Conservation (phyloP, 2,797 vertebrate genomes). For the Ctenochaetus hawaiiensis region DNA sequence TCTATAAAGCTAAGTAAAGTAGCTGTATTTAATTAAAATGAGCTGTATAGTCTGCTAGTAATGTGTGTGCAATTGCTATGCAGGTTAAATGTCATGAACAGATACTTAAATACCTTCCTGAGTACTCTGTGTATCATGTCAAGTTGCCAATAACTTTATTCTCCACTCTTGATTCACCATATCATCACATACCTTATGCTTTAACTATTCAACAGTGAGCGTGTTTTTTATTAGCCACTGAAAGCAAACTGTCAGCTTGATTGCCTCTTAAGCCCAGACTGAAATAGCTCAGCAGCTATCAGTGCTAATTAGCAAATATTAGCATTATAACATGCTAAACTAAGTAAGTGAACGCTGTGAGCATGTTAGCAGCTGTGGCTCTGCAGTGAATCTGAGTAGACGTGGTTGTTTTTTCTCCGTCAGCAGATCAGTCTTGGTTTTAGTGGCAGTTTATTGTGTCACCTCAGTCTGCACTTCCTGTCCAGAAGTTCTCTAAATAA, state of each 20-base stretch:
- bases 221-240: too few species aligned
- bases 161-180: too few species aligned
- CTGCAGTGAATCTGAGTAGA: background rate
- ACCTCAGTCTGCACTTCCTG: conserved; percentile 32
- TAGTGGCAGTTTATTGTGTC: conserved; percentile 43
- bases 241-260: too few species aligned
- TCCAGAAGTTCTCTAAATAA: conserved; percentile 34
- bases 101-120: conserved; percentile 10
- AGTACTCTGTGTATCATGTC: background rate
- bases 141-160: too few species aligned
- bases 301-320: too few species aligned
- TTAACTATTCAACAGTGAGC: too few species aligned
- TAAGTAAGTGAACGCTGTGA: background rate
- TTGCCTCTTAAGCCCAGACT: too few species aligned
- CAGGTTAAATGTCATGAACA: background rate
- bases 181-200: background rate
- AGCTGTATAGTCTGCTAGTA: background rate
- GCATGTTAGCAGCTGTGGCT: background rate
- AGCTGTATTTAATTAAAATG: background rate
- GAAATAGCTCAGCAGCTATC: too few species aligned
- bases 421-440: conserved; percentile 34
- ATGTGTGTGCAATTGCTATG: conserved; percentile 1
- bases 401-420: conserved; percentile 10
- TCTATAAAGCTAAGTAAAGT: background rate
- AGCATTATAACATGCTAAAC: too few species aligned